These are phyloP conservation scores for Clistopyga incitator DNA, from an alignment of 2,888 invertebrate genomes.

Conservation along the genomic window DNA sequence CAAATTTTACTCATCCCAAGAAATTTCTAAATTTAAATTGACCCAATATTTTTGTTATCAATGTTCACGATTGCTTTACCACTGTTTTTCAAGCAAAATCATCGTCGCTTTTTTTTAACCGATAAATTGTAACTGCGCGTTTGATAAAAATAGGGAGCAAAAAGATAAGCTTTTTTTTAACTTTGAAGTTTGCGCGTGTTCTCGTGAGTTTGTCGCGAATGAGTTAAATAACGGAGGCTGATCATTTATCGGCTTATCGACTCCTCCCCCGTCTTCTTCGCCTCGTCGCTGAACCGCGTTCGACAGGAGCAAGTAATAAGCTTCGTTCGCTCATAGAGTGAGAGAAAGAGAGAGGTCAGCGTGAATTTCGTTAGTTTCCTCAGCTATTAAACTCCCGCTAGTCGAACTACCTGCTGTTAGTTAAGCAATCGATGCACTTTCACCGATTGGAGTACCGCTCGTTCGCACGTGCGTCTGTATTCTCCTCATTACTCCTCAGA, in stretches of 20 bases:
- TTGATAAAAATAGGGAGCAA: slow-evolving; percentile 16
- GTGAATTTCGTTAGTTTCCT: slow-evolving; percentile 14
- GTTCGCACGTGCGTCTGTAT: slow-evolving; percentile 34
- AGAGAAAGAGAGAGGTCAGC: not conserved
- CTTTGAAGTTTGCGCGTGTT: slow-evolving; percentile 31
- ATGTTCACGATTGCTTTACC: not conserved
- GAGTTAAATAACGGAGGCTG: slow-evolving; percentile 12
- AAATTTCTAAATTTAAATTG: too few relatives aligned
- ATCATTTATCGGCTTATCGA: slow-evolving; percentile 42
- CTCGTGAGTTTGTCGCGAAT: slow-evolving; percentile 29
- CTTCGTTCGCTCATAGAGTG: not conserved
- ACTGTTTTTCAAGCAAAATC: not conserved
- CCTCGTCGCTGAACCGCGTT: not conserved
- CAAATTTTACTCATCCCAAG: too few relatives aligned
- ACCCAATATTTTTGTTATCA: too few relatives aligned
- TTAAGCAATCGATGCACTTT: slow-evolving; percentile 55
- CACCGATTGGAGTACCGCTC: slow-evolving; percentile 33
- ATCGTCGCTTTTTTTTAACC: not conserved
- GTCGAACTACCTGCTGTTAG: slow-evolving; percentile 9
- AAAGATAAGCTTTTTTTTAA: slow-evolving; percentile 37
- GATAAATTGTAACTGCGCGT: slow-evolving; percentile 29
- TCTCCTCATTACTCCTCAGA: slow-evolving; percentile 5
- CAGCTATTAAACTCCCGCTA: slow-evolving; percentile 10
- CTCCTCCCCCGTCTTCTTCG: not conserved
- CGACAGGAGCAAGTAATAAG: slow-evolving; percentile 4